Percentiles rank a stretch among this genome's conserved stretches.
These are phyloP conservation scores for Bufo gargarizans DNA, from an alignment of 2,113 vertebrate genomes.

Conservation along the genomic window DNA sequence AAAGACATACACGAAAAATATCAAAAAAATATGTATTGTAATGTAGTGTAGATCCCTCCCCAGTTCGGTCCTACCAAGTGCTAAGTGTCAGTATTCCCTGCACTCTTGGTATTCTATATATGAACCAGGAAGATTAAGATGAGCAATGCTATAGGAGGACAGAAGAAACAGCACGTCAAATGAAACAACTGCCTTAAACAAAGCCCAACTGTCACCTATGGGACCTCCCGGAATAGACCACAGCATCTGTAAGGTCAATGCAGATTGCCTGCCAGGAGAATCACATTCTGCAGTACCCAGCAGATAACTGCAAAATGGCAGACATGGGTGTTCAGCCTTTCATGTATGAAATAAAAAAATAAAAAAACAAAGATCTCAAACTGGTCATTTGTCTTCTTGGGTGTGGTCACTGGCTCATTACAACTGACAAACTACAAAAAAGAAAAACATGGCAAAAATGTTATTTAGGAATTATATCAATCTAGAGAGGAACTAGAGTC, in stretches of 20 bases:
- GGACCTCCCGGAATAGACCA: background rate
- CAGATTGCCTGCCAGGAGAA: background rate
- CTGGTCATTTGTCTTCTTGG: background rate
- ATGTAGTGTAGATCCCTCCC: background rate
- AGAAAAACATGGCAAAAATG: too few species aligned
- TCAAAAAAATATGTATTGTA: background rate
- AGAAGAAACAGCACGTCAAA: too few species aligned
- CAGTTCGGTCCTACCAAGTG: background rate
- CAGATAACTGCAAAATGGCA: background rate
- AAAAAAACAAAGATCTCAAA: background rate
- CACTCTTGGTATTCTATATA: background rate
- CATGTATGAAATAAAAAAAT: conserved; percentile 9
- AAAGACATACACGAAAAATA: background rate
- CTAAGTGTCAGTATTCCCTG: background rate
- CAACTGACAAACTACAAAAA: background rate
- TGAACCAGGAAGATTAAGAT: background rate
- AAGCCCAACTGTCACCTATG: background rate
- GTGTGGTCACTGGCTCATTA: background rate
- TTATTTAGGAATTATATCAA: too few species aligned
- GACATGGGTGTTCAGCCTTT: background rate
- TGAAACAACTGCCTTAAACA: background rate
- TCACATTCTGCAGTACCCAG: background rate
- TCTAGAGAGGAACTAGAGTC: too few species aligned
- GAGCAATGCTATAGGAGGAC: background rate
- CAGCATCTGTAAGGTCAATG: background rate